These are phyloP conservation scores for Mionectes olivaceus DNA, from an alignment of 2,797 vertebrate genomes.

Conservation along the genomic window DNA sequence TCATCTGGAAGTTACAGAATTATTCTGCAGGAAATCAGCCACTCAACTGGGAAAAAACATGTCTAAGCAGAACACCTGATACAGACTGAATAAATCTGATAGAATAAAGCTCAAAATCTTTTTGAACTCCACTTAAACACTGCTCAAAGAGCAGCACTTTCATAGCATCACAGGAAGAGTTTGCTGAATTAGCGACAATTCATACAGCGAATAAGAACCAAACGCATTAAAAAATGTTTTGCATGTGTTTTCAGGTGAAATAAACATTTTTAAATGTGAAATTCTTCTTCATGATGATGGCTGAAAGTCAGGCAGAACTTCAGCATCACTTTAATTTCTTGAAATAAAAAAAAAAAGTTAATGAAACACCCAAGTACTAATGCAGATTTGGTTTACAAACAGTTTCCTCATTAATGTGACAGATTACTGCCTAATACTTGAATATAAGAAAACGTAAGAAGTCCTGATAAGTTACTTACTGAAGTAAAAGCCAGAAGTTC, in stretches of 20 bases:
- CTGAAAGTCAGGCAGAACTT: background rate
- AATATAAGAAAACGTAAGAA: background rate
- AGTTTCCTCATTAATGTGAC: background rate
- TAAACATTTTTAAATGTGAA: background rate
- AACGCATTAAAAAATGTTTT: background rate
- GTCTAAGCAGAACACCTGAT: background rate
- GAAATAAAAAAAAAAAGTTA: background rate
- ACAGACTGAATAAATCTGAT: background rate
- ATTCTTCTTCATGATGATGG: background rate
- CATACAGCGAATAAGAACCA: background rate
- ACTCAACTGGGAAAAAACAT: background rate
- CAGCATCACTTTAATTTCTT: background rate
- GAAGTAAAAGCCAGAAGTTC: constrained; percentile 92
- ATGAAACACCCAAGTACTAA: background rate
- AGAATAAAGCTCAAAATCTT: background rate
- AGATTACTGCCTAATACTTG: background rate
- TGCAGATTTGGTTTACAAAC: background rate
- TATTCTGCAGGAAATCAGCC: background rate
- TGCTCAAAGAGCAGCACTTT: background rate
- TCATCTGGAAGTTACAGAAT: background rate
- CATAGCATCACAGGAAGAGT: background rate
- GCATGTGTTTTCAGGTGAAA: background rate
- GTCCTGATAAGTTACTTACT: constrained; percentile 80
- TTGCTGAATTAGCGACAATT: background rate
- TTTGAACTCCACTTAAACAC: background rate